phyloP scores from a whole-genome alignment of 2,888 invertebrate genomes.

The Stenodema calcarata region DNA sequence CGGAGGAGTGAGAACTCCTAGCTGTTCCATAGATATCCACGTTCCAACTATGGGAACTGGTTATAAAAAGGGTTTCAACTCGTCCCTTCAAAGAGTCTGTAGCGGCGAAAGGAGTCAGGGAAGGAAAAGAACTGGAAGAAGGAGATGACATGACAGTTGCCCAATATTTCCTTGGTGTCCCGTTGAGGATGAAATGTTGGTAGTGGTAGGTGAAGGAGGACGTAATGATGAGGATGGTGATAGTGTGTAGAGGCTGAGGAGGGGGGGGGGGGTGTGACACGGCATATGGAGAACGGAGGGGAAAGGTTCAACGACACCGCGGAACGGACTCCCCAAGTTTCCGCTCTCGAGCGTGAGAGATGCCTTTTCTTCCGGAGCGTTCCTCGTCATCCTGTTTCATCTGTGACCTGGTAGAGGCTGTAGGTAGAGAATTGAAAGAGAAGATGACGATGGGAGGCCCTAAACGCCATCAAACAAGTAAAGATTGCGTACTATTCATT shows the following conservation, averaged over 20 bases:
- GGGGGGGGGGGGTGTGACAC: no score
- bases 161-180: not conserved
- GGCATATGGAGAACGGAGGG: not conserved
- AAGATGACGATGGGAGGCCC: no score
- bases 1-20: not conserved
- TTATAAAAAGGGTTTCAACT: not conserved
- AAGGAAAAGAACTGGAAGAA: not conserved
- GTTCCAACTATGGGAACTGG: not conserved
- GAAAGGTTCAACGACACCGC: slow-evolving; percentile 12
- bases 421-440: not conserved
- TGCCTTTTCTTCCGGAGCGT: slow-evolving; percentile 6
- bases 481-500: no score
- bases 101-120: not conserved
- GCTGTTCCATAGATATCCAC: not conserved
- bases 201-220: no score
- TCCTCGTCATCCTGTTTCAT: not conserved
- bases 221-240: no score
- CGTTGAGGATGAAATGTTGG: not conserved
- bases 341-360: not conserved
- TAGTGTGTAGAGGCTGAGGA: no score
- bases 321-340: not conserved
- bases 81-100: not conserved
- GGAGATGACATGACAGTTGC: not conserved
- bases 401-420: not conserved
- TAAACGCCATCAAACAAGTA: no score